Evolutionary conservation across 2,888 invertebrate species (phyloP), one percentile per base, ranked within the genome.

Genomic region (Kryphioiulus occultus): DNA sequence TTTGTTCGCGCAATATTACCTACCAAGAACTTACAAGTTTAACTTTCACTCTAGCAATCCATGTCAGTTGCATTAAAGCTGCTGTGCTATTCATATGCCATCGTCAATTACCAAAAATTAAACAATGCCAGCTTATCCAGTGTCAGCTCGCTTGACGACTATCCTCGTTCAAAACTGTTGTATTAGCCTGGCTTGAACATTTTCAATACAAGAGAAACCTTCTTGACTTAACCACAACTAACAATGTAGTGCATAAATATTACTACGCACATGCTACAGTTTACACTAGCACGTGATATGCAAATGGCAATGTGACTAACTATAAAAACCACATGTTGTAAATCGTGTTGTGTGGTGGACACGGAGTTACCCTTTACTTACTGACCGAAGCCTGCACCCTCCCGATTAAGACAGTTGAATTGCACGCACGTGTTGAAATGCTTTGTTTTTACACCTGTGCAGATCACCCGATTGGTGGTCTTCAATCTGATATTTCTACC

Each of bases 401-500:
- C 12, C 26, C 5, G n/a, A n/a, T 19, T 53, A 47, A 47, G 47
- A n/a, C 53, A 53, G 3, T 53, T 0, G n/a, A 53, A 0, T 10
- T 53, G 53, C 53, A 22, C 59, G 59, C 59, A 68, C 59, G 59
- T 22, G 59, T 68, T 68, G 22, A 68, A 22, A 68, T 68, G 59
- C 59, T 68, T 68, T 22, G 59, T 68, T 68, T 22, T 68, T 5
- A 68, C 59, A 68, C 22, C 59, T 22, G 7, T 68, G 30, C 26
- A 78, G 78, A 2, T 32, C 17, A 78, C 78, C 30, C 3, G 78
- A 32, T 68, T 68, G 68, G 26, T 26, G 12, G 26, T 26, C 68
- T 22, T 68, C 68, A 26, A 68, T 78, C 78, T 44, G 44, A 26
- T 87, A 53, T 47, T 87, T 83, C 78, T 42, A 87, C 17, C 87